Percentiles rank a stretch among this genome's conserved stretches.
These are phyloP conservation scores for Coreoperca whiteheadi DNA, from an alignment of 2,113 vertebrate genomes.

Conservation along the genomic window DNA sequence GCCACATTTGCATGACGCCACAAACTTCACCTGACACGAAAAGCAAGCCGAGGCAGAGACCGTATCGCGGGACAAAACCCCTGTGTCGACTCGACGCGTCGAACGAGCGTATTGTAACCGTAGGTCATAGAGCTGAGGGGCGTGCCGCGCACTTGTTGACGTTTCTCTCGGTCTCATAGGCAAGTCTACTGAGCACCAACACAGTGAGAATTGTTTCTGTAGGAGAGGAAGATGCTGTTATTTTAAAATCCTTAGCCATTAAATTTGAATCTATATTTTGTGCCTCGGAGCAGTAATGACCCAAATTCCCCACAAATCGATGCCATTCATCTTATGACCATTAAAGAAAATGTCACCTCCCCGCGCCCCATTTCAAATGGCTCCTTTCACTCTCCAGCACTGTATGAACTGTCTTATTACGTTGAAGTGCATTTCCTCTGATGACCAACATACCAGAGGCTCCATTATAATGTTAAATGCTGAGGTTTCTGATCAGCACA, in stretches of 20 bases:
- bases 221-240: background rate
- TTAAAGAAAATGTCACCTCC: constrained; percentile 5
- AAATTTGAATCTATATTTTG: background rate
- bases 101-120: background rate
- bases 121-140: background rate
- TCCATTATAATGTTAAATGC: background rate
- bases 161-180: too few relatives aligned
- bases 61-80: background rate
- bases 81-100: background rate
- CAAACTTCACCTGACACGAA: constrained; percentile 41
- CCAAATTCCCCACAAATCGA: constrained; percentile 23
- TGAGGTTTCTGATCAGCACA: too few relatives aligned
- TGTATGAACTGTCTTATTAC: background rate
- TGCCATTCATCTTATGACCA: background rate
- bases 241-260: background rate
- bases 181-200: too few relatives aligned
- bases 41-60: background rate
- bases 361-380: background rate
- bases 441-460: background rate
- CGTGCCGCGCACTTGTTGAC: too few relatives aligned
- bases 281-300: background rate
- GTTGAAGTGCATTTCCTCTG: background rate
- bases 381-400: background rate
- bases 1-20: constrained; percentile 54
- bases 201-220: background rate